Evolutionary conservation across 1,140 invertebrate genomes (phyloP).

Genomic region (Carcinoscorpius rotundicauda): DNA sequence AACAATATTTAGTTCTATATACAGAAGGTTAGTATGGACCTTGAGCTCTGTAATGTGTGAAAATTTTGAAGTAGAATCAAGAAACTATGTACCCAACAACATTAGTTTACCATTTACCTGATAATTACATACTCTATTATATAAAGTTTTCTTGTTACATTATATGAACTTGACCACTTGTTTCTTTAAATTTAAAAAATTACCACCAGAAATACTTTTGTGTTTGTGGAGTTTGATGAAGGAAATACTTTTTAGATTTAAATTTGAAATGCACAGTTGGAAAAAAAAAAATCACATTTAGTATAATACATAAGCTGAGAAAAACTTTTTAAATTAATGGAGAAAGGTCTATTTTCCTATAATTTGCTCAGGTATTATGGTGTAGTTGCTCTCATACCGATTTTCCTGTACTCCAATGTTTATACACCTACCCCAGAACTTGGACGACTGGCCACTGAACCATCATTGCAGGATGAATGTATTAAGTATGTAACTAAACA

Average conservation of each 20-base stretch:
- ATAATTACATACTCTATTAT: too few species aligned
- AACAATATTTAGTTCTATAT: too few species aligned
- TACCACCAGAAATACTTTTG: not conserved
- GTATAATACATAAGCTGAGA: not conserved
- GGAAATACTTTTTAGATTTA: not conserved
- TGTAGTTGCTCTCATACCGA: conserved; percentile 66
- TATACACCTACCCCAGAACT: conserved; percentile 70
- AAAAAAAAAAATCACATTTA: not conserved
- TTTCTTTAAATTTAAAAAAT: too few species aligned
- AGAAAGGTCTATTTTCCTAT: too few species aligned
- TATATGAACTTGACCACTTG: too few species aligned
- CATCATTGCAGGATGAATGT: conserved; percentile 57
- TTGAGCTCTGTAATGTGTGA: too few species aligned
- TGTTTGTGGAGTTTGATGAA: not conserved
- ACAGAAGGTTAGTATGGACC: too few species aligned
- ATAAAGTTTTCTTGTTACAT: too few species aligned
- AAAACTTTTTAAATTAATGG: not conserved
- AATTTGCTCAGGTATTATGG: conserved; percentile 48
- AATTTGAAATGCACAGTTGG: not conserved
- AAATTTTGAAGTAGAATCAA: too few species aligned
- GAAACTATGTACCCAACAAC: too few species aligned
- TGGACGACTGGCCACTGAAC: conserved; percentile 44
- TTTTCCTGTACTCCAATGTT: conserved; percentile 88
- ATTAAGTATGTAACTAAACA: conserved; percentile 53
- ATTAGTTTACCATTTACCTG: too few species aligned